Evolutionary conservation across 1,140 invertebrate species (phyloP).

Genomic region (Drosophila funebris): DNA sequence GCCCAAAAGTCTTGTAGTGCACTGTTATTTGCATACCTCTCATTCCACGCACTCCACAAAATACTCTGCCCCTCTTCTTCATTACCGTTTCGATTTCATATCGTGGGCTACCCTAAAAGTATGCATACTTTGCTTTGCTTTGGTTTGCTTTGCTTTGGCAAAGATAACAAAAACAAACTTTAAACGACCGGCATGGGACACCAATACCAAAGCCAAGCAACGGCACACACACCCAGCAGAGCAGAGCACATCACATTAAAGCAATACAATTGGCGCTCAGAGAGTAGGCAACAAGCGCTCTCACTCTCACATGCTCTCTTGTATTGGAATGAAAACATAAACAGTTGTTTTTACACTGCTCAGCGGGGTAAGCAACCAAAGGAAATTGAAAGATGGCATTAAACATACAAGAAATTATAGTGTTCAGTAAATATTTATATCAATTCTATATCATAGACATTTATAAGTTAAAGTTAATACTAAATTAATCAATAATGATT

Average conservation of each 20-base stretch:
- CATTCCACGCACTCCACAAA: not conserved
- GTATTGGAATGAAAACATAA: constrained; percentile 69
- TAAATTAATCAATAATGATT: no score
- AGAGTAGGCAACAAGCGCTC: constrained; percentile 10
- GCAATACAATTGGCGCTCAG: constrained; percentile 11
- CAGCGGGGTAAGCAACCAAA: not conserved
- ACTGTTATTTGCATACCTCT: constrained; percentile 60
- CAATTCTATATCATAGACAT: no score
- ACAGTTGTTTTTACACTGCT: constrained; percentile 60
- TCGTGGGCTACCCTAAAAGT: constrained; percentile 63
- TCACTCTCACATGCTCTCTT: constrained; percentile 3
- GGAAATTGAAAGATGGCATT: no score
- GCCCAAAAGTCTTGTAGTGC: constrained; percentile 31
- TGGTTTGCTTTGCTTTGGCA: constrained; percentile 11
- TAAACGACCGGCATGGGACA: constrained; percentile 59
- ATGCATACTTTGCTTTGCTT: constrained; percentile 50
- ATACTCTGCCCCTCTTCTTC: not conserved
- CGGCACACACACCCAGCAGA: constrained; percentile 11
- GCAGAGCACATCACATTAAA: not conserved
- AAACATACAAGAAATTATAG: no score
- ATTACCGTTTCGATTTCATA: not conserved
- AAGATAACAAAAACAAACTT: constrained; percentile 73
- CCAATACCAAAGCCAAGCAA: constrained; percentile 44
- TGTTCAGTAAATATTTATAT: no score
- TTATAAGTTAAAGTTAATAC: no score